A percentile compares a stretch with the other conserved stretches of the same genome.
These are phyloP conservation scores for Aleiodes sp. DNA, from an alignment of 1,140 invertebrate genomes.

Conservation along the genomic window DNA sequence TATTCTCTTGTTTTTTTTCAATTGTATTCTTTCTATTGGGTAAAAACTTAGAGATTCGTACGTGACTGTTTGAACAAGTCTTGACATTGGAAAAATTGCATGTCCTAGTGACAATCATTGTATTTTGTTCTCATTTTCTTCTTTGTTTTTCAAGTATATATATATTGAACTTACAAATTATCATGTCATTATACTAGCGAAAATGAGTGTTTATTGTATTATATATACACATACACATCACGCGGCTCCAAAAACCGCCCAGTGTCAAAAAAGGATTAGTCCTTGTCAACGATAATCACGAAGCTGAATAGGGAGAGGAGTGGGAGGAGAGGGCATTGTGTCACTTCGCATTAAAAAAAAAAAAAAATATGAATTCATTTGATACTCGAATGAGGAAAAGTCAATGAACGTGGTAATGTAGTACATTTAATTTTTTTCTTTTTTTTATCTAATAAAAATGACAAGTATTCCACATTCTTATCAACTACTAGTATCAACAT, in stretches of 20 bases:
- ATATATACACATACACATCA: constrained; percentile 49
- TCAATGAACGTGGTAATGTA: constrained; percentile 23
- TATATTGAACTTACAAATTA: constrained; percentile 55
- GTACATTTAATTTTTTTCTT: constrained; percentile 30
- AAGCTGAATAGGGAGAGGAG: neutral
- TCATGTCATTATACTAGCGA: constrained; percentile 50
- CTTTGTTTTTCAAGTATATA: constrained; percentile 39
- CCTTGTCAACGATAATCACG: neutral
- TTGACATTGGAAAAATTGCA: constrained; percentile 35
- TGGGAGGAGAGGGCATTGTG: too few relatives aligned
- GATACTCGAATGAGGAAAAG: neutral
- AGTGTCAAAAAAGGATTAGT: neutral
- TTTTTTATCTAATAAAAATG: constrained; percentile 47
- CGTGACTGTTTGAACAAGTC: constrained; percentile 35
- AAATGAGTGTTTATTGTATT: constrained; percentile 26
- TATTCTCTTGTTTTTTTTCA: too few relatives aligned
- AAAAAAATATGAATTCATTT: too few relatives aligned
- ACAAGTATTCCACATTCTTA: constrained; percentile 61
- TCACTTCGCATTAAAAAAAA: too few relatives aligned
- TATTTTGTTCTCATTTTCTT: too few relatives aligned
- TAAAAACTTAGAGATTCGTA: constrained; percentile 18
- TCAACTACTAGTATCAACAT: constrained; percentile 62
- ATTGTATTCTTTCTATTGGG: too few relatives aligned
- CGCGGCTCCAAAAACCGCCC: constrained; percentile 27
- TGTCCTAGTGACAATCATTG: constrained; percentile 39